phyloP scores from a whole-genome alignment of 2,888 invertebrate species.

The Argynnis bischoffii region DNA sequence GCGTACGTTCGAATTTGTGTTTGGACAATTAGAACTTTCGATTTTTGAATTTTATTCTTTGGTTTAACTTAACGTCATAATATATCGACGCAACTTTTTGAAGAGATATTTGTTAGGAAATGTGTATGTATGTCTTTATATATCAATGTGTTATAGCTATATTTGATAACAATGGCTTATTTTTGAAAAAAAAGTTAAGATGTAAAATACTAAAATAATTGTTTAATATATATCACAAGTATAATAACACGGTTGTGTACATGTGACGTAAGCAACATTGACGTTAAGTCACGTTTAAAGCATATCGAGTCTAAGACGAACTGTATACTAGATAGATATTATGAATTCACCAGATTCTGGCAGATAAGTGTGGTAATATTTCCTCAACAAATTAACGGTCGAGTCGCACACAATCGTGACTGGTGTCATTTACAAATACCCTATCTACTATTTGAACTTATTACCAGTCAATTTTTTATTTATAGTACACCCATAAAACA shows the following conservation, averaged over 20 bases:
- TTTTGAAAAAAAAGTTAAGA: no score
- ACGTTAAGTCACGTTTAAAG: slow-evolving; percentile 8
- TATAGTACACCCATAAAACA: neutral
- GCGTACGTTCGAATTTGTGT: no score
- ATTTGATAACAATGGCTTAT: no score
- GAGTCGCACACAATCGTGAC: slow-evolving; percentile 19
- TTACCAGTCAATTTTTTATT: neutral
- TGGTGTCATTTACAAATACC: slow-evolving; percentile 9
- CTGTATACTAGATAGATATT: neutral
- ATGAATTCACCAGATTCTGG: slow-evolving; percentile 16
- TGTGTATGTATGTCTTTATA: no score
- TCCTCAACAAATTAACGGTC: slow-evolving; percentile 19
- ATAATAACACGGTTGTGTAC: neutral
- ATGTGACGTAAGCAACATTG: neutral
- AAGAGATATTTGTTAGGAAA: no score
- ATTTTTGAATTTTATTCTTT: no score
- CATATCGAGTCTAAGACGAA: neutral
- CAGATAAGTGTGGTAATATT: slow-evolving; percentile 37
- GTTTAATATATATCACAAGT: neutral
- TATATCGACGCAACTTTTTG: no score
- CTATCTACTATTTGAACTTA: neutral
- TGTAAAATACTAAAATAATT: no score
- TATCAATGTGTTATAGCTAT: no score
- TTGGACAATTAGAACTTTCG: no score
- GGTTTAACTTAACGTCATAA: no score